phyloP scores from a whole-genome alignment of 2,113 vertebrate genomes.

The Hemiscyllium ocellatum region DNA sequence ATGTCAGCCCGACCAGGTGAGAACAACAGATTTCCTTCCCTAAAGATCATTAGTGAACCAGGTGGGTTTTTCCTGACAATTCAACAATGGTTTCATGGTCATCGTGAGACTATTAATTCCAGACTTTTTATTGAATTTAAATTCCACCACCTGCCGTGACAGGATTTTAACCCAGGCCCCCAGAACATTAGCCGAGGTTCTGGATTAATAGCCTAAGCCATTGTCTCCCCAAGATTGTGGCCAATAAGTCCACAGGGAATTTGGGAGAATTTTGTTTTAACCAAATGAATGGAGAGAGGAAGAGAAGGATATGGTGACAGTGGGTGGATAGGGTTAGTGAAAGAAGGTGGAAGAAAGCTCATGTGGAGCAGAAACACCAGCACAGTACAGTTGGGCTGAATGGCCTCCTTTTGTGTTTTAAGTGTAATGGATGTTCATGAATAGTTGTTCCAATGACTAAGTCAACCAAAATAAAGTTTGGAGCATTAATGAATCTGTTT shows the following conservation, averaged over 20 bases:
- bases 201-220: too few relatives aligned
- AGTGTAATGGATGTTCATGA: background rate
- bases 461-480: background rate
- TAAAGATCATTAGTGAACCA: too few relatives aligned
- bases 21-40: too few relatives aligned
- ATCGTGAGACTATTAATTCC: too few relatives aligned
- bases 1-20: too few relatives aligned
- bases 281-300: background rate
- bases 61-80: too few relatives aligned
- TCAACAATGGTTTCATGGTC: too few relatives aligned
- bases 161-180: too few relatives aligned
- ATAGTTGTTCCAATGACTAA: background rate
- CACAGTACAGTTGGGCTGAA: background rate
- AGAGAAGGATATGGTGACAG: background rate
- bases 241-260: background rate
- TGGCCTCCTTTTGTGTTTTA: background rate
- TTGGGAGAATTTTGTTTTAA: background rate
- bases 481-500: background rate
- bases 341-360: background rate
- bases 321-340: background rate
- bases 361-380: background rate
- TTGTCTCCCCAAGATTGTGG: too few relatives aligned
- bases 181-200: too few relatives aligned
- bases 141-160: too few relatives aligned
- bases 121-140: too few relatives aligned